Base-by-base conservation (phyloP, 2,888 invertebrate species). In the Melanotus villosus region DNA sequence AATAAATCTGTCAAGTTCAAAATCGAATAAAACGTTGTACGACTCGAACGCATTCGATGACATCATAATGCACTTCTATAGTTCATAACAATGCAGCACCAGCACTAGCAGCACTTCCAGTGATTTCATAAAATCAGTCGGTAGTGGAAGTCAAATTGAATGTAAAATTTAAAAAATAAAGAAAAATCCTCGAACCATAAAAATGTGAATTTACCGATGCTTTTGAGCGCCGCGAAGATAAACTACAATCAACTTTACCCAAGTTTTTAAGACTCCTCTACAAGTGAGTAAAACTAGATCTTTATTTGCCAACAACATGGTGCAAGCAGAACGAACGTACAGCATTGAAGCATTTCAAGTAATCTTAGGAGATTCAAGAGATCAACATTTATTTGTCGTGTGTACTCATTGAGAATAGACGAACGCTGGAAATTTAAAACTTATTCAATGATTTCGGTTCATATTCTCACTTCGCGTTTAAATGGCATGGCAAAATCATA, bases 151-250 rank as follows among this genome's bases (percentile, higher is more conserved):
- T n/a, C 3, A 52, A n/a, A 14, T 5, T 12, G 10, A 4, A 19
- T 19, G 32, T 52, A 52, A 52, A 30, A 32, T 52, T 14, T 30
- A 52, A 47, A 19, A 52, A 52, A n/a, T n/a, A n/a, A 23, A 18
- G 23, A 47, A 7, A 23, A 47, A 1, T n/a, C 26, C 7, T 26
- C 26, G 7, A 1, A 19, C 18, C 47, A 47, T 23, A 12, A 47
- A 41, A 47, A 47, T 23, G 47, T 23, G 12, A 19, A 23, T 47
- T n/a, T 9, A 47, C 12, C 18, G 38, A 21, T n/a, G 19, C 7
- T 23, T 47, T 47, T 47, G 4, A 14, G 9, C 2, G 18, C 4
- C n/a, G n/a, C n/a, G n/a, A 12, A 41, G 16, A 41, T n/a, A 5
- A 38, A 18, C 1, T 14, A 41, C 38, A 12, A 41, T 41, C 14